Conservation (phyloP, 1,140 invertebrate species). For the Drosophila willistoni region DNA sequence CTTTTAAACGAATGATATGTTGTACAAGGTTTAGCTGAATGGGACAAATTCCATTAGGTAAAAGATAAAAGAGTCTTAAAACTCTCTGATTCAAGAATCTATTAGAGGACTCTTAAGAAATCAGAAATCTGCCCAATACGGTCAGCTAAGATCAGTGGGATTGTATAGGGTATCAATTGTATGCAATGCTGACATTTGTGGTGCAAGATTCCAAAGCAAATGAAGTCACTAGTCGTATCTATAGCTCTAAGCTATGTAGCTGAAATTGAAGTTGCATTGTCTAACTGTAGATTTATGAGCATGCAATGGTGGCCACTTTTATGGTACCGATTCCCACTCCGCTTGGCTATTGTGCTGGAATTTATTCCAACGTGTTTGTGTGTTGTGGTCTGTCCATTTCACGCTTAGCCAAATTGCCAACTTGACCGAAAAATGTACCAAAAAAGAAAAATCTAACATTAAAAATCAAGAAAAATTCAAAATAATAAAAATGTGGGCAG, state of each 20-base stretch:
- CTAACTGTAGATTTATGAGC: constrained; percentile 60
- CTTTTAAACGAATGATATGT: too few relatives aligned
- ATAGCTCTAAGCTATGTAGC: background rate
- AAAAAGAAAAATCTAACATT: constrained; percentile 3
- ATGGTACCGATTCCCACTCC: constrained; percentile 41
- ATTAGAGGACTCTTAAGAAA: too few relatives aligned
- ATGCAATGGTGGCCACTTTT: constrained; percentile 52
- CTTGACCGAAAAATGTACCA: constrained; percentile 56
- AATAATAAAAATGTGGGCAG: constrained; percentile 64
- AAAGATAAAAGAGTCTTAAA: too few relatives aligned
- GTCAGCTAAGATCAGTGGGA: background rate
- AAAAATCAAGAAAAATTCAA: constrained; percentile 40
- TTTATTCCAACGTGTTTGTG: constrained; percentile 25
- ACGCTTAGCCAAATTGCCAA: constrained; percentile 81
- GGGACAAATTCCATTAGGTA: too few relatives aligned
- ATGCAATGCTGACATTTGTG: constrained; percentile 54
- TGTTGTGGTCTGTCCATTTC: constrained; percentile 68
- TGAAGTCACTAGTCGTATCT: constrained; percentile 33
- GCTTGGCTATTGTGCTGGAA: constrained; percentile 30
- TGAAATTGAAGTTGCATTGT: constrained; percentile 50
- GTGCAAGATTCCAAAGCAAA: constrained; percentile 51
- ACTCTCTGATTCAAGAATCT: too few relatives aligned
- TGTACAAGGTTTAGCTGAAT: too few relatives aligned
- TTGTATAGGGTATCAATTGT: constrained; percentile 38
- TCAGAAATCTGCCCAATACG: background rate